phyloP scores from a whole-genome alignment of 2,113 vertebrate genomes.

The Thomomys bottae region DNA sequence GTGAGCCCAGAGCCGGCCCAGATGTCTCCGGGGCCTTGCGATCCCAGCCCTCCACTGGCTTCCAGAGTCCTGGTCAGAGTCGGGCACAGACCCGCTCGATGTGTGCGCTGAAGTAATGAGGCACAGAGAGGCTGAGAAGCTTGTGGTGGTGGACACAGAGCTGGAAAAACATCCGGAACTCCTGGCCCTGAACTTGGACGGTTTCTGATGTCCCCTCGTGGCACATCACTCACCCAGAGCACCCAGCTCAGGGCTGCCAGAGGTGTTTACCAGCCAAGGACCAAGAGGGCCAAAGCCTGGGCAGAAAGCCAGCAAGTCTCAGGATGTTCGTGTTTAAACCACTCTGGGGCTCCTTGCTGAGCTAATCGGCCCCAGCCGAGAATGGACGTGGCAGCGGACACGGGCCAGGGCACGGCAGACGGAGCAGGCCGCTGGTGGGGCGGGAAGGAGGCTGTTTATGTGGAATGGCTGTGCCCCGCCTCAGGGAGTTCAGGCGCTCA shows the following conservation, averaged over 20 bases:
- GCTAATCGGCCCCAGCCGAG: conserved; percentile 87
- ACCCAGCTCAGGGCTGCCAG: background rate
- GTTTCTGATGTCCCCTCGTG: background rate
- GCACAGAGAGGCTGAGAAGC: background rate
- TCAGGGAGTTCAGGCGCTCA: conserved; percentile 87
- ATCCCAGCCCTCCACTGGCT: background rate
- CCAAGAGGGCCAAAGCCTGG: conserved; percentile 42
- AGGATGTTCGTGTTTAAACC: background rate
- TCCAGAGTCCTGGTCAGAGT: background rate
- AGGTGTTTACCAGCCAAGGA: conserved; percentile 55
- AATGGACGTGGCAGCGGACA: conserved; percentile 80
- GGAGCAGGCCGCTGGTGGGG: conserved; percentile 78
- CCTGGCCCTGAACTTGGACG: background rate
- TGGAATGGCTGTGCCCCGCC: conserved; percentile 84
- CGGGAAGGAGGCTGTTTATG: conserved; percentile 86
- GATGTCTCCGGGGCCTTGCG: background rate
- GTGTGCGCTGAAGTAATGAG: background rate
- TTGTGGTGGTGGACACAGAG: background rate
- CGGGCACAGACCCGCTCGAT: background rate
- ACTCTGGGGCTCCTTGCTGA: conserved; percentile 50
- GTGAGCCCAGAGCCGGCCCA: background rate
- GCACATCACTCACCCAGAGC: background rate
- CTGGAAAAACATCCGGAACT: background rate
- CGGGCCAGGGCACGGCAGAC: conserved; percentile 79
- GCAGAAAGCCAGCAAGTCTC: conserved; percentile 40